A percentile compares a stretch with the other conserved stretches of the same genome.
Evolutionary conservation across 2,113 vertebrate genomes (phyloP).

Genomic region (Hiodon tergisus): DNA sequence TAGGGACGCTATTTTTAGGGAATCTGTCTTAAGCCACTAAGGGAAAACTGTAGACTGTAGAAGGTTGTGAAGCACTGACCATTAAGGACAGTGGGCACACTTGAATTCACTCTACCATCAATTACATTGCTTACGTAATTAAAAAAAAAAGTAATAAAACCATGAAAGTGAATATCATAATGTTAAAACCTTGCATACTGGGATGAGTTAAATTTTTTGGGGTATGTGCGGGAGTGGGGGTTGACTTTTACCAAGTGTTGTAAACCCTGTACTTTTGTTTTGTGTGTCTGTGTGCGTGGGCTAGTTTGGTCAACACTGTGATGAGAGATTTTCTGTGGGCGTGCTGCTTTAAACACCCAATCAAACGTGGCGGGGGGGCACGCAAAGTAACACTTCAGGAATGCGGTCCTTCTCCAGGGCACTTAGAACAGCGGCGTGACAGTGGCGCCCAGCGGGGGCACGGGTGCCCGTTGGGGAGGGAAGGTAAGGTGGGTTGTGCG

Average conservation of each 20-base stretch:
- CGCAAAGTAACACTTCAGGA: neutral
- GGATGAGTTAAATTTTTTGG: neutral
- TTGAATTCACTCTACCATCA: slow-evolving; percentile 37
- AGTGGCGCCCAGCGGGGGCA: no score
- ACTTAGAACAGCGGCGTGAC: no score
- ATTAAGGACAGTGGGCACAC: slow-evolving; percentile 33
- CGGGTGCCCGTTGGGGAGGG: neutral
- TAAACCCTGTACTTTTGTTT: no score
- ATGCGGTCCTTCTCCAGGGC: no score
- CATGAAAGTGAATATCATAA: slow-evolving; percentile 32
- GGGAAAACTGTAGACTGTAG: slow-evolving; percentile 14
- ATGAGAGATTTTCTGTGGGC: no score
- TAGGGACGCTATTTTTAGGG: neutral
- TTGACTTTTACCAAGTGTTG: no score
- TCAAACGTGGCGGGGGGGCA: neutral
- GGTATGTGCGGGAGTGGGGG: neutral
- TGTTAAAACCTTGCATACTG: slow-evolving; percentile 47
- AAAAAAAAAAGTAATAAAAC: slow-evolving; percentile 38
- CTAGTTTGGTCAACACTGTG: no score
- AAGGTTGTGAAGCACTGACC: slow-evolving; percentile 31
- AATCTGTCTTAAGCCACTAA: neutral
- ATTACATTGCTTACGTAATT: slow-evolving; percentile 38
- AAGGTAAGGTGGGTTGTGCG: neutral
- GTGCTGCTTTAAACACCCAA: no score
- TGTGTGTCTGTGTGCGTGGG: no score